These are phyloP conservation scores for Trachythela sp. DNA, from an alignment of 64 coral and sea anemone species.

Conservation along the genomic window DNA sequence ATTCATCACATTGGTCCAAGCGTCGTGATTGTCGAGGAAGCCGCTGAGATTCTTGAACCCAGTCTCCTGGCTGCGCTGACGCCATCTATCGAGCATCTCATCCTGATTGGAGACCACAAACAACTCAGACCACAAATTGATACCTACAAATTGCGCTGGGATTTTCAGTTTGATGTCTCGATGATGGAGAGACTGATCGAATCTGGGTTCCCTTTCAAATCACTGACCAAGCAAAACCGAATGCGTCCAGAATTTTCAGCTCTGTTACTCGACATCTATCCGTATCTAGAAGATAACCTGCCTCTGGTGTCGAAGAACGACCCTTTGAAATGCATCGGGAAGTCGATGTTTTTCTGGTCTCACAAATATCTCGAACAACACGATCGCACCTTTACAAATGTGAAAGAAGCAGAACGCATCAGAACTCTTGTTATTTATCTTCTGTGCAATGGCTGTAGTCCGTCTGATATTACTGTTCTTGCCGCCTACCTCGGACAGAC, in stretches of 20 bases:
- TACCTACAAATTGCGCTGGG: not conserved
- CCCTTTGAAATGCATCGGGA: not conserved
- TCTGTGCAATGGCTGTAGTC: not conserved
- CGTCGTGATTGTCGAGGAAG: constrained; percentile 55
- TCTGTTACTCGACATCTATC: too few relatives aligned
- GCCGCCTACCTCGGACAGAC: not conserved
- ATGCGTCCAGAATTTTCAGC: too few relatives aligned
- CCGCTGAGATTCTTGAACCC: constrained; percentile 56
- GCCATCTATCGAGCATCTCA: not conserved
- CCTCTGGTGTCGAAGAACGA: not conserved
- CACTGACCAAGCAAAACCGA: not conserved
- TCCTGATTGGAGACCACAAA: not conserved
- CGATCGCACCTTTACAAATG: not conserved
- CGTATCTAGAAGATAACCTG: not conserved
- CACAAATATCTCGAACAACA: too few relatives aligned
- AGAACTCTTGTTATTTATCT: not conserved
- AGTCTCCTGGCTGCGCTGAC: not conserved
- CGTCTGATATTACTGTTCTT: not conserved
- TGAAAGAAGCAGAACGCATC: not conserved
- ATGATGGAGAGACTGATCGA: constrained; percentile 13
- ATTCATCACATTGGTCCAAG: too few relatives aligned
- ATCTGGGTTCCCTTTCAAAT: not conserved
- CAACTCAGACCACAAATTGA: not conserved
- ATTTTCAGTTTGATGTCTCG: not conserved
- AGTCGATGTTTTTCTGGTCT: too few relatives aligned